A percentile compares a stretch with the other conserved stretches of the same genome.
Evolutionary conservation across 1,140 invertebrate species (phyloP).

Genomic region (Lysiphlebus fabarum): DNA sequence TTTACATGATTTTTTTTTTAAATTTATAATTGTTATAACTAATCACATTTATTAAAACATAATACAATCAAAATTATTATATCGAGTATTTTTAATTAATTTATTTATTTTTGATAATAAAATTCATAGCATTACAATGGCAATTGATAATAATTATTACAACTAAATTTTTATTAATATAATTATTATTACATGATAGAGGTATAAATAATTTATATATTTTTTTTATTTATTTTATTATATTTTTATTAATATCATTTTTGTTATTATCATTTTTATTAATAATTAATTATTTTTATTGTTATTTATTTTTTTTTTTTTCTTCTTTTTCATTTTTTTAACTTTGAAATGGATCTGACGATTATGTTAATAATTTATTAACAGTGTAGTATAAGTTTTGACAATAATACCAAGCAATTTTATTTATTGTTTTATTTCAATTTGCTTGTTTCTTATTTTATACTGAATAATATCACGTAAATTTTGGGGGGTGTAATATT

Average conservation of each 20-base stretch:
- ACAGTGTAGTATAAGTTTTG: background rate
- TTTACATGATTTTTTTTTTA: constrained; percentile 5
- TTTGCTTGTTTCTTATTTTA: background rate
- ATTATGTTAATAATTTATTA: constrained; percentile 6
- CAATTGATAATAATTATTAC: constrained; percentile 30
- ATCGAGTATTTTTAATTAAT: constrained; percentile 45
- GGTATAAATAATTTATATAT: constrained; percentile 51
- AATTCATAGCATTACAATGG: constrained; percentile 38
- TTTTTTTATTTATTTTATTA: background rate
- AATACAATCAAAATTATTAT: constrained; percentile 54
- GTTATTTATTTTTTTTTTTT: too few relatives aligned
- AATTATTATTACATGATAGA: constrained; percentile 27
- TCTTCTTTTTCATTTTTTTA: constrained; percentile 8
- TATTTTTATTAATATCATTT: background rate
- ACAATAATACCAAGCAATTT: background rate
- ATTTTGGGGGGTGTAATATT: background rate
- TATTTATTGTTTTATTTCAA: background rate
- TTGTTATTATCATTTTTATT: background rate
- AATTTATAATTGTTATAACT: constrained; percentile 36
- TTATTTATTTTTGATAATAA: constrained; percentile 8
- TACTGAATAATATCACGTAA: background rate
- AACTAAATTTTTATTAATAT: constrained; percentile 32
- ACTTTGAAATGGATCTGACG: background rate
- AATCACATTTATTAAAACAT: constrained; percentile 56
- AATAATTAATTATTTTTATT: background rate